Base-by-base conservation (phyloP, 2,797 vertebrate genomes). In the Astyanax mexicanus region DNA sequence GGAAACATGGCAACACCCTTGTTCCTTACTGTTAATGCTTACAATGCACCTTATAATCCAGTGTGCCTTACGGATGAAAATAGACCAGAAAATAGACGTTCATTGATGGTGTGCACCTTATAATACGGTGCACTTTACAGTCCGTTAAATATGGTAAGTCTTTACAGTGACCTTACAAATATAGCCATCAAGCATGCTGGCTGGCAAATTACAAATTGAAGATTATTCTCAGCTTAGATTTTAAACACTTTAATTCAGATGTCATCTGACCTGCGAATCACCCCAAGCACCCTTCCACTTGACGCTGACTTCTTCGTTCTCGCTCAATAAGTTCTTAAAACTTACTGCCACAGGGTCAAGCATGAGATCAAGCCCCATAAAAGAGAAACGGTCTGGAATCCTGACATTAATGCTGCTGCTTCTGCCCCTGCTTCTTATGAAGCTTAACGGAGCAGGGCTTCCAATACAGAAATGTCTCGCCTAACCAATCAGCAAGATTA, bases 191-290 rank as follows among this genome's bases (percentile, higher is more conserved):
- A 32, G 8, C 12, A 6, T 27, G 12, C 13, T 23, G 15, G 12
- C 13, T 23, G 15, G 7, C 32, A 6, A 9, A 64, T 32, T 32
- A 58, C 55, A 58, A 58, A 58, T n/a, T 60, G 29, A 32, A 55
- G 10, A 9, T 4, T 49, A 21, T 6, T 54, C 23, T 27, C 1
- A 13, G 27, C 3, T 60, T 32, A 21, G 57, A n/a, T 37, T 37
- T 58, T 35, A 58, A 17, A 9, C 1, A 0, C 17, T 9, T 60
- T 29, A 17, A 3, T n/a, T 19, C 60, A 37, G 54, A 29, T 57
- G 10, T 13, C 7, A 19, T 19, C 57, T 35, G 57, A 60, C 57
- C 57, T 60, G 57, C 19, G 19, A 21, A 64, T 66, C 25, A 74
- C 49, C 65, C 27, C 25, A 51, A 57, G 11, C 32, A 61, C 32